Conservation (phyloP, 2,888 invertebrate genomes). For the Venustoraphidia nigricollis region DNA sequence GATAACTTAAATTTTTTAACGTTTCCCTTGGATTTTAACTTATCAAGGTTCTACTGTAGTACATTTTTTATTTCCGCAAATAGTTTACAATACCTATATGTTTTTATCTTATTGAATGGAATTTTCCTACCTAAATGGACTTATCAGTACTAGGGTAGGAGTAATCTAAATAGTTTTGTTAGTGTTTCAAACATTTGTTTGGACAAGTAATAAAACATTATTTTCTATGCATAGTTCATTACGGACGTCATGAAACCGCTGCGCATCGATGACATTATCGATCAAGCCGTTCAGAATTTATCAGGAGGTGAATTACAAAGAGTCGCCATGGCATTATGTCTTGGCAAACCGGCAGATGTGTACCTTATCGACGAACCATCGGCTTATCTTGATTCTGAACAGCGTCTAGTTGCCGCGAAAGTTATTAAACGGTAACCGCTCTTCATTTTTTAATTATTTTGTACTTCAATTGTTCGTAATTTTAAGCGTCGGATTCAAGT, state of each 20-base stretch:
- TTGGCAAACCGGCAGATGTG: conserved; percentile 97
- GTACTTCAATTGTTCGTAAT: too few species aligned
- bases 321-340: conserved; percentile 87
- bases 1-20: too few species aligned
- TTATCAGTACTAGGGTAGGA: too few species aligned
- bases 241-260: conserved; percentile 98
- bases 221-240: conserved; percentile 52
- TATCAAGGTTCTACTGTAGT: too few species aligned
- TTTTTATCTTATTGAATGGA: too few species aligned
- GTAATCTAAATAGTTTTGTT: too few species aligned
- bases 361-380: conserved; percentile 98
- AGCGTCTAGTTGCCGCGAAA: conserved; percentile 98
- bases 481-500: too few species aligned
- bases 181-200: not conserved
- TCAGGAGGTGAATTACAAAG: conserved; percentile 99
- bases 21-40: too few species aligned
- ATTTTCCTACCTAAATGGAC: too few species aligned
- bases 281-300: conserved; percentile 94
- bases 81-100: too few species aligned
- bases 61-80: too few species aligned
- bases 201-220: conserved; percentile 2
- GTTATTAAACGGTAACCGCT: conserved; percentile 78
- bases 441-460: not conserved
- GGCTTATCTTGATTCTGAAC: conserved; percentile 97
- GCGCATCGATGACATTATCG: conserved; percentile 92